These are phyloP conservation scores for Neodiprion pinetum DNA, from an alignment of 1,140 invertebrate genomes.

Conservation along the genomic window DNA sequence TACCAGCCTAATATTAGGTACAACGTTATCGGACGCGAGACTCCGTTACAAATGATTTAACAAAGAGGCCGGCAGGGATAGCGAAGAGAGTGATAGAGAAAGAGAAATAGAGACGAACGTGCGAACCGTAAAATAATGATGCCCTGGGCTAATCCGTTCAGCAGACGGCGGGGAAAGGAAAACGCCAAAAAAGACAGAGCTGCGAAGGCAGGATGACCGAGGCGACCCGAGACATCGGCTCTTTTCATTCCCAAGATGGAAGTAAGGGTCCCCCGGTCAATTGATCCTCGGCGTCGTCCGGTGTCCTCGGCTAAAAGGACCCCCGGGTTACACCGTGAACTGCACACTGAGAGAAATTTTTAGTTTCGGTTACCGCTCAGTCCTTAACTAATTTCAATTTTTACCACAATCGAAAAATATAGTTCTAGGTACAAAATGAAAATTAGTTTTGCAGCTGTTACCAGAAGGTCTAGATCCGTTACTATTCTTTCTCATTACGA, in stretches of 20 bases:
- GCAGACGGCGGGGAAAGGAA: no score
- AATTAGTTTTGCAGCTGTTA: no score
- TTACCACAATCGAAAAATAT: no score
- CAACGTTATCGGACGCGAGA: constrained; percentile 5
- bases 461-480: no score
- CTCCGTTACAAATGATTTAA: constrained; percentile 38
- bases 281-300: neutral
- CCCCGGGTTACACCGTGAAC: neutral
- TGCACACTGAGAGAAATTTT: neutral
- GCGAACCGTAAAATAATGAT: no score
- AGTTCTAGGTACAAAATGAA: no score
- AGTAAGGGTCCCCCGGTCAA: neutral
- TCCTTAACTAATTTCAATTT: no score
- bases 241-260: neutral
- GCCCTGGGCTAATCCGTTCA: no score
- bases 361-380: no score
- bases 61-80: constrained; percentile 23
- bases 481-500: no score
- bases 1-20: no score
- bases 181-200: neutral
- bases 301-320: neutral
- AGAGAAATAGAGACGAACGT: constrained; percentile 11
- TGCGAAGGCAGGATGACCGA: neutral
- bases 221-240: neutral
- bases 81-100: constrained; percentile 29